phyloP scores from a whole-genome alignment of 2,113 vertebrate species.

The Coptodon rendalli region DNA sequence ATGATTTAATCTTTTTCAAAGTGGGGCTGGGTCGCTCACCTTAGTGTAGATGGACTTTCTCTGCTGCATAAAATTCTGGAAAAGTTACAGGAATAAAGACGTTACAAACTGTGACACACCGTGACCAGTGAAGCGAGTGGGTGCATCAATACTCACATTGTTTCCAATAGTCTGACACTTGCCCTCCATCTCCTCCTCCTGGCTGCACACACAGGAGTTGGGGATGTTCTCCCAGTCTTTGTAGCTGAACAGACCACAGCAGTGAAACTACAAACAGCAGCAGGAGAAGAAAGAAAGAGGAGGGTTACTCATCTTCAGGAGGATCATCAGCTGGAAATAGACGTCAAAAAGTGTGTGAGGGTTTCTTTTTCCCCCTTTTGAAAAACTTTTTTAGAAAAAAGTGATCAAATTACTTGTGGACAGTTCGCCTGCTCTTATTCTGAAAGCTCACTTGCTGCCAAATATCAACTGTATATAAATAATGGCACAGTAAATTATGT shows the following conservation, averaged over 20 bases:
- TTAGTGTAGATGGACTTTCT: neutral
- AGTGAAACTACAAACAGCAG: constrained; percentile 23
- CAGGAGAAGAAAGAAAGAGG: neutral
- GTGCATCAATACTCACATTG: neutral
- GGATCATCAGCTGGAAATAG: neutral
- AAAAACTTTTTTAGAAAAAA: neutral
- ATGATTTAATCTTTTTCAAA: neutral
- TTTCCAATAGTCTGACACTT: accelerated
- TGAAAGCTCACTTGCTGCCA: too few species aligned
- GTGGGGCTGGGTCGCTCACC: neutral
- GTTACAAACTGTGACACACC: accelerated
- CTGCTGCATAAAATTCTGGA: accelerated
- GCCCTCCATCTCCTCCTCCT: neutral
- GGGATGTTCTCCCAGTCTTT: constrained; percentile 39
- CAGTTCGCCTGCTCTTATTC: too few species aligned
- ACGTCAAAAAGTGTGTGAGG: neutral
- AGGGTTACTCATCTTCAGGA: neutral
- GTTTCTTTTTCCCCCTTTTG: neutral
- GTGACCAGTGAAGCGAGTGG: accelerated
- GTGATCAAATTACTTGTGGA: neutral
- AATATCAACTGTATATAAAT: too few species aligned
- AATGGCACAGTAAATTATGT: too few species aligned
- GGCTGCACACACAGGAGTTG: neutral
- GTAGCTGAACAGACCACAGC: constrained; percentile 50
- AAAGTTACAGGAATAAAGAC: accelerated